Conservation (phyloP, 2,797 vertebrate species). For the Trichosurus vulpecula region DNA sequence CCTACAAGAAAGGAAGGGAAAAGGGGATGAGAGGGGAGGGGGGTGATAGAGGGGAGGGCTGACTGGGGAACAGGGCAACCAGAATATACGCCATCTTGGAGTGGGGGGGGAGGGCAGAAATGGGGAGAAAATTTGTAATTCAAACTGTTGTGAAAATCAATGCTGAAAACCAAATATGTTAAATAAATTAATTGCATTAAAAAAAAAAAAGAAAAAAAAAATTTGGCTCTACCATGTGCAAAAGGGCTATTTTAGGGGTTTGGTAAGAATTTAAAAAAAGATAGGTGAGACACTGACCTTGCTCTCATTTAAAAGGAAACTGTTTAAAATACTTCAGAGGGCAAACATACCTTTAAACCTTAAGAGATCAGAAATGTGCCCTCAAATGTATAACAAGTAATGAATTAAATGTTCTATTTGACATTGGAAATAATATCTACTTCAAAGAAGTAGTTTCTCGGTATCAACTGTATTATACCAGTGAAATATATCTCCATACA, state of each 20-base stretch:
- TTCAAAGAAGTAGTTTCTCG: conserved; percentile 23
- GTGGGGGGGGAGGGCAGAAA: too few relatives aligned
- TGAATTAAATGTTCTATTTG: conserved; percentile 41
- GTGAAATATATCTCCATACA: conserved; percentile 19
- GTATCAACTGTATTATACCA: conserved; percentile 41
- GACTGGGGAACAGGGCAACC: too few relatives aligned
- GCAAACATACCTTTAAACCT: not conserved
- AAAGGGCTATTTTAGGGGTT: not conserved
- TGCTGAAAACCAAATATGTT: too few relatives aligned
- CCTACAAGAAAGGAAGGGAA: too few relatives aligned
- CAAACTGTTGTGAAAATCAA: too few relatives aligned
- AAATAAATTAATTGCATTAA: too few relatives aligned
- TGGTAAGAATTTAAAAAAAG: not conserved
- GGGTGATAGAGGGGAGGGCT: too few relatives aligned
- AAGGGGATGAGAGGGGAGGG: too few relatives aligned
- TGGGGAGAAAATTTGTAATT: too few relatives aligned
- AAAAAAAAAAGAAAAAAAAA: too few relatives aligned
- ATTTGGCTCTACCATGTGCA: not conserved
- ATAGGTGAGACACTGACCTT: not conserved
- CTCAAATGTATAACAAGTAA: conserved; percentile 12
- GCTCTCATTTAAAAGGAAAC: not conserved
- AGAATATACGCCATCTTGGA: too few relatives aligned
- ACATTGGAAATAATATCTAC: conserved; percentile 22
- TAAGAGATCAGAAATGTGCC: conserved; percentile 12
- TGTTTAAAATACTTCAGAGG: not conserved